These are phyloP conservation scores for Iselma pallidipennis DNA, from an alignment of 2,888 invertebrate species.

Conservation along the genomic window DNA sequence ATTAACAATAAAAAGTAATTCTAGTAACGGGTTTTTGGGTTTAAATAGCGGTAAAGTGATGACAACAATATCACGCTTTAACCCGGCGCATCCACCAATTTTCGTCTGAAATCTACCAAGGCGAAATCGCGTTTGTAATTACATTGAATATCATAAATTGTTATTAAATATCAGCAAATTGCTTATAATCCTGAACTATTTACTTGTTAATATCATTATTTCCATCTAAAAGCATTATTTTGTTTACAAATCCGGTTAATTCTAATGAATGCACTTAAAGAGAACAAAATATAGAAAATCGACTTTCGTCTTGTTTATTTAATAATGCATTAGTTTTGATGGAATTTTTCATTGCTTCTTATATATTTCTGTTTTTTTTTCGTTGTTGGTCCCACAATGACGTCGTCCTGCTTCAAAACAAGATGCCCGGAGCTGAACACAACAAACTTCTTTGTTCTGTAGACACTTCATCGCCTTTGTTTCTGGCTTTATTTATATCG, in stretches of 20 bases:
- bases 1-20: no score
- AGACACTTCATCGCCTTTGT: slow-evolving; percentile 32
- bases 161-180: no score
- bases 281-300: no score
- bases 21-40: no score
- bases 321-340: not conserved
- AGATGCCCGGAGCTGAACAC: slow-evolving; percentile 29
- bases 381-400: not conserved
- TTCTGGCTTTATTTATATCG: slow-evolving; percentile 27
- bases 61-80: no score
- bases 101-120: not conserved
- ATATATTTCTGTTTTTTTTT: not conserved
- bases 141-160: not conserved
- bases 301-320: not conserved
- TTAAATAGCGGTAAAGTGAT: no score
- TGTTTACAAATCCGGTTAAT: no score
- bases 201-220: no score
- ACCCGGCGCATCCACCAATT: slow-evolving; percentile 6
- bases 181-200: no score
- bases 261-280: no score
- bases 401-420: slow-evolving; percentile 15
- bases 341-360: not conserved
- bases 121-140: no score
- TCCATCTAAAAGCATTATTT: no score
- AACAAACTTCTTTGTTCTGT: slow-evolving; percentile 32